phyloP scores from a whole-genome alignment of 2,797 vertebrate species.

The Borostomias antarcticus region DNA sequence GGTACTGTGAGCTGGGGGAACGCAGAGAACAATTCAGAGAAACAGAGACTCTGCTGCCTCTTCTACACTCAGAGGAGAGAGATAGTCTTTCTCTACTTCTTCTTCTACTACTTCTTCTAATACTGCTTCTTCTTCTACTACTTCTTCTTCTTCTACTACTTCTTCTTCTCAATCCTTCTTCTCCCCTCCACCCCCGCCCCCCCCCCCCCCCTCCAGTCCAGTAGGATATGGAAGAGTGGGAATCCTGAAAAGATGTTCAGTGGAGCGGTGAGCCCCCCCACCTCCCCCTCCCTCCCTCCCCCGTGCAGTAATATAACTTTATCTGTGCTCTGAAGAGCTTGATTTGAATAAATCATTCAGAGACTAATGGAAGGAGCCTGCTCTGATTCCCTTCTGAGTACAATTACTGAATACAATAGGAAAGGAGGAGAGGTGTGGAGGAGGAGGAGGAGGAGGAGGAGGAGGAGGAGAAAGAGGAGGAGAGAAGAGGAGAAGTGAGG shows the following conservation, averaged over 20 bases:
- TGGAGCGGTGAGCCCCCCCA: neutral
- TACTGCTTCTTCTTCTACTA: too few species aligned
- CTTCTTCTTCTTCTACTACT: slow-evolving; percentile 4
- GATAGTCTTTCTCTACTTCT: too few species aligned
- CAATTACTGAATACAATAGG: slow-evolving; percentile 46
- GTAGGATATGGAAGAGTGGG: slow-evolving; percentile 27
- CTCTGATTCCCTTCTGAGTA: slow-evolving; percentile 36
- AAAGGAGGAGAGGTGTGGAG: slow-evolving; percentile 14
- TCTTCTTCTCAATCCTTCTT: neutral
- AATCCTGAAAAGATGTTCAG: slow-evolving; percentile 20
- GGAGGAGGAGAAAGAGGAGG: neutral
- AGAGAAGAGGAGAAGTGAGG: neutral
- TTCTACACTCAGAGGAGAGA: too few species aligned
- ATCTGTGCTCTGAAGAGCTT: slow-evolving; percentile 41
- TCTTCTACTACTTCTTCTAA: too few species aligned
- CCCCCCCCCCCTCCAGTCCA: slow-evolving; percentile 20
- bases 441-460: neutral
- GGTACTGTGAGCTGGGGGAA: too few species aligned
- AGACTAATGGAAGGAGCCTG: slow-evolving; percentile 36
- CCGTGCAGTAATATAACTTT: slow-evolving; percentile 32
- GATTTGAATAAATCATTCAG: slow-evolving; percentile 52
- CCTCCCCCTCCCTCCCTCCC: slow-evolving; percentile 1
- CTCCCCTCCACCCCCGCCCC: too few species aligned
- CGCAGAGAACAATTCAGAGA: too few species aligned
- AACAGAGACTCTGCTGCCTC: too few species aligned